phyloP scores from a whole-genome alignment of 2,113 vertebrate genomes.

The Petrocephalus microphthalmus region DNA sequence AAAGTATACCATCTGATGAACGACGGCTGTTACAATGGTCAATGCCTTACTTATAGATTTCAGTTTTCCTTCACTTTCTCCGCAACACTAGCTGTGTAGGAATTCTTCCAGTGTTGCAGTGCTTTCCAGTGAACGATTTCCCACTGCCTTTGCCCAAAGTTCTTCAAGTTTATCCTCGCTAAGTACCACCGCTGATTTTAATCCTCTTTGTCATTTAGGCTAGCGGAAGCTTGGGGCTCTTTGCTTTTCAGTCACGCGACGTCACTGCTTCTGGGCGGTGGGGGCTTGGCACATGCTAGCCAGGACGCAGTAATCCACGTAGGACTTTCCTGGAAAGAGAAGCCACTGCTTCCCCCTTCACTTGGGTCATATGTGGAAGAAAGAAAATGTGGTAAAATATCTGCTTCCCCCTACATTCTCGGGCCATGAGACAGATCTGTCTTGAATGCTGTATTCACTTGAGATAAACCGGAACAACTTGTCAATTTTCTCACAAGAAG shows the following conservation, averaged over 20 bases:
- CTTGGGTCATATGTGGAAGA: not conserved
- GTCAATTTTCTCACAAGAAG: not conserved
- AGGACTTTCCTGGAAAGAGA: not conserved
- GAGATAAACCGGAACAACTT: not conserved
- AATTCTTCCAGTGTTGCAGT: not conserved
- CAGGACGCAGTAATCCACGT: not conserved
- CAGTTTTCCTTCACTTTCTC: not conserved
- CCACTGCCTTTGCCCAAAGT: not conserved
- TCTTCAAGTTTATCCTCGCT: not conserved
- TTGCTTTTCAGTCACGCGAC: not conserved
- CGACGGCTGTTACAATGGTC: not conserved
- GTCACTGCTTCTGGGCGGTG: not conserved
- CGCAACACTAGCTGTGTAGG: not conserved
- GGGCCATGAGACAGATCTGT: not conserved
- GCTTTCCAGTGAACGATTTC: not conserved
- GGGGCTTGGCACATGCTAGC: not conserved
- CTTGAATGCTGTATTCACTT: not conserved
- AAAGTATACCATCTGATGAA: not conserved
- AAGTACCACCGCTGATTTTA: not conserved
- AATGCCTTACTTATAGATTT: not conserved
- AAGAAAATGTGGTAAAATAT: not conserved
- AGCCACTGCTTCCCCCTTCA: not conserved
- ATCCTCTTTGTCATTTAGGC: constrained; percentile 4
- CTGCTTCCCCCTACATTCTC: not conserved
- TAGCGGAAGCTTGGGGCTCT: not conserved